Evolutionary conservation across 2,113 vertebrate genomes (phyloP).

Genomic region (Falco punctatus): DNA sequence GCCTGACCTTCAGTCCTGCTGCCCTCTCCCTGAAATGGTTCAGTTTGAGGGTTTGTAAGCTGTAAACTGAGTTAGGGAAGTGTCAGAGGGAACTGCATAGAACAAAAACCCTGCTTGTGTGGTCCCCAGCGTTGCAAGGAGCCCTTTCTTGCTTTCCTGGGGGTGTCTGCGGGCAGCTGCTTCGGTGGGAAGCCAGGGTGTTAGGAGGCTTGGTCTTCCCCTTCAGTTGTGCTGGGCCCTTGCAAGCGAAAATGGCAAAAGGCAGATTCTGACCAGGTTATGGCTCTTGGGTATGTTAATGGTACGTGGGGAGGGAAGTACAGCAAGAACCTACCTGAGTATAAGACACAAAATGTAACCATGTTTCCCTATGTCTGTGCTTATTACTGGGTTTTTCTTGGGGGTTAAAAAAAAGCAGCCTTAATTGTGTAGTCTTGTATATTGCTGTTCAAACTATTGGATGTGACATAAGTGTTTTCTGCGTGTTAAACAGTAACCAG

Average conservation of each 20-base stretch:
- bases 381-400: background rate
- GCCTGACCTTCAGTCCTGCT: background rate
- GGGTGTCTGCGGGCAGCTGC: background rate
- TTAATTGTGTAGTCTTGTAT: background rate
- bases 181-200: background rate
- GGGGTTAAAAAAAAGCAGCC: background rate
- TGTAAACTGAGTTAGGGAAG: background rate
- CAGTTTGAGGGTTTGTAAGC: background rate
- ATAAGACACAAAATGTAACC: background rate
- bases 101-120: background rate
- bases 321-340: background rate
- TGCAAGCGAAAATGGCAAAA: background rate
- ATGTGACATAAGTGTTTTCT: background rate
- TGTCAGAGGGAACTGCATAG: background rate
- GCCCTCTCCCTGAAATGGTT: background rate
- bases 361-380: background rate
- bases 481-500: background rate
- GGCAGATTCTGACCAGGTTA: background rate
- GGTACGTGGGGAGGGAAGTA: background rate
- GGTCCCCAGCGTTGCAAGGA: background rate
- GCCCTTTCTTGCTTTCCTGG: background rate
- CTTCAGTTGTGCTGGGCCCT: no score
- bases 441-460: background rate
- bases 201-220: background rate
- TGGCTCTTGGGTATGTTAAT: background rate